Evolutionary conservation across 2,888 invertebrate genomes (phyloP).

Genomic region (Oligia strigilis): DNA sequence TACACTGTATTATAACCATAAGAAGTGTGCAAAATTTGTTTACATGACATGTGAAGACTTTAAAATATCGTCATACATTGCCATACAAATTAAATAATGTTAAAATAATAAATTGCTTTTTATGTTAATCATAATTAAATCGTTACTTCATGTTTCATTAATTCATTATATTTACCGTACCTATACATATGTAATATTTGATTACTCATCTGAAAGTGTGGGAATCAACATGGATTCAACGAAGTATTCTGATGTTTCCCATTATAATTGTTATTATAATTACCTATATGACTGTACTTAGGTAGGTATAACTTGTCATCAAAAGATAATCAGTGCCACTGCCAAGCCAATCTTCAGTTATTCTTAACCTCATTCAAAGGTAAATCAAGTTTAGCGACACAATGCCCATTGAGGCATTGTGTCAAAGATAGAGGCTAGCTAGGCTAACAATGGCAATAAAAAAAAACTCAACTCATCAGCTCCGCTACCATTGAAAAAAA

Average conservation of each 20-base stretch:
- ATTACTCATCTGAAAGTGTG: conserved; percentile 17
- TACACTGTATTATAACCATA: neutral
- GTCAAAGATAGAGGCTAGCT: neutral
- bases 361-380: neutral
- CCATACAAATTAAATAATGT: neutral
- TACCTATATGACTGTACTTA: neutral
- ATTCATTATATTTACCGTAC: neutral
- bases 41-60: neutral
- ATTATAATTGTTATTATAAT: neutral
- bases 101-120: neutral
- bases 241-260: neutral
- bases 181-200: neutral
- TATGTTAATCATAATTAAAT: neutral
- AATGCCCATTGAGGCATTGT: neutral
- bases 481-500: neutral
- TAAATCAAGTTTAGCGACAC: neutral
- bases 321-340: conserved; percentile 6
- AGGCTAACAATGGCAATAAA: conserved; percentile 1
- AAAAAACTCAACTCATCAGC: neutral
- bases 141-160: neutral
- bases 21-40: neutral
- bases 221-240: neutral
- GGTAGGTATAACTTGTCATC: conserved; percentile 10
- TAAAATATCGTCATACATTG: neutral
- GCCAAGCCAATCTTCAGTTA: neutral